A percentile compares a stretch with the other conserved stretches of the same genome.
Evolutionary conservation across 2,113 vertebrate genomes (phyloP).

Genomic region (Equus przewalskii): DNA sequence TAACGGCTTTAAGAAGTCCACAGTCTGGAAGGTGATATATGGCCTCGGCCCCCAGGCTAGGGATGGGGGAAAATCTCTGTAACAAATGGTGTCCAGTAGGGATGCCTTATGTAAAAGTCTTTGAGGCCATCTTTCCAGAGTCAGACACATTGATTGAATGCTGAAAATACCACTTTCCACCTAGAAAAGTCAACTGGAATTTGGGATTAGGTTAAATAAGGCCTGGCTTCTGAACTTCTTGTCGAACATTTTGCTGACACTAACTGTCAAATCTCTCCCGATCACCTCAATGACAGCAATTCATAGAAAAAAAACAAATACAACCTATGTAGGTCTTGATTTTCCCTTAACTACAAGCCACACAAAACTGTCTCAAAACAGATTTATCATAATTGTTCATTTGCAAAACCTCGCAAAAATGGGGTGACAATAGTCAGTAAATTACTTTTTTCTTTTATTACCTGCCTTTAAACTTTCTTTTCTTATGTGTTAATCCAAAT

Average conservation of each 20-base stretch:
- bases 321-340: neutral
- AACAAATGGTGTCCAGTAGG: neutral
- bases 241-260: neutral
- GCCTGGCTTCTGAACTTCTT: neutral
- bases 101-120: neutral
- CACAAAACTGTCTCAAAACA: neutral
- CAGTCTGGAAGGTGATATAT: neutral
- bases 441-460: neutral
- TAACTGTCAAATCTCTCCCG: neutral
- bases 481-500: neutral
- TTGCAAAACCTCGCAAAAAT: constrained; percentile 16
- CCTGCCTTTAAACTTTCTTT: neutral
- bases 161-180: neutral
- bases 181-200: neutral
- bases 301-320: neutral
- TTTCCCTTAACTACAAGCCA: neutral
- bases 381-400: neutral
- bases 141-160: neutral
- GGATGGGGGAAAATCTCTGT: neutral
- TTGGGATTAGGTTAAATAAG: neutral
- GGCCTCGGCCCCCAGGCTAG: neutral
- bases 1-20: neutral
- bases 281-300: neutral
- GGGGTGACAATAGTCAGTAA: neutral
- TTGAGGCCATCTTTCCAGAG: neutral